phyloP scores from a whole-genome alignment of 2,888 invertebrate species.

The Drosophila histrio region DNA sequence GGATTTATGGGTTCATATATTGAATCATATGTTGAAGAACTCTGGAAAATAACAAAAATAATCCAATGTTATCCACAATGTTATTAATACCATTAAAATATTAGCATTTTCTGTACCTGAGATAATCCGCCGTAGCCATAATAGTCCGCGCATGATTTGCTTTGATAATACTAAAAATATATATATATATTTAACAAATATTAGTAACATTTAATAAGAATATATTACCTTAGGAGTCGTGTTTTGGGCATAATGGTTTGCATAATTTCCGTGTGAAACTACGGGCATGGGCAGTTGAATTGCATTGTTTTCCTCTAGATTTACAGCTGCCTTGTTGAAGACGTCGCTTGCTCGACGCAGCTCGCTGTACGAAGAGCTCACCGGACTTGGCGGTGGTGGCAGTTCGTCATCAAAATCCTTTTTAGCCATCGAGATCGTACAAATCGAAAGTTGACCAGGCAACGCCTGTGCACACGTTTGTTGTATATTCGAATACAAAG shows the following conservation, averaged over 20 bases:
- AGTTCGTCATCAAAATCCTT: conserved; percentile 86
- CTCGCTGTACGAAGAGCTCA: conserved; percentile 95
- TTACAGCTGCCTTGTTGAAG: conserved; percentile 82
- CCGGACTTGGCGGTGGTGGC: conserved; percentile 94
- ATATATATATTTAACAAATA: neutral
- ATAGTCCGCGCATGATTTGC: conserved; percentile 82
- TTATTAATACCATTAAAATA: neutral
- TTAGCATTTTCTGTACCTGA: conserved; percentile 85
- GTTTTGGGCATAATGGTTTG: conserved; percentile 26
- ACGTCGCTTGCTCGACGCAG: conserved; percentile 91
- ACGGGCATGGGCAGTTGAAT: conserved; percentile 10
- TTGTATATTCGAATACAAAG: conserved; percentile 37
- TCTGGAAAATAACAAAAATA: conserved; percentile 81
- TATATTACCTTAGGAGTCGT: conserved; percentile 30
- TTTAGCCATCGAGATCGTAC: conserved; percentile 32
- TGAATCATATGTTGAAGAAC: conserved; percentile 92
- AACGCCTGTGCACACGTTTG: conserved; percentile 83
- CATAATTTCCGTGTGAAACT: conserved; percentile 29
- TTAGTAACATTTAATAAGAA: neutral
- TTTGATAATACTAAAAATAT: conserved; percentile 44
- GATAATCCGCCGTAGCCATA: conserved; percentile 89
- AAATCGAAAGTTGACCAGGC: conserved; percentile 83
- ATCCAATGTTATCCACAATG: neutral
- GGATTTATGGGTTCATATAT: conserved; percentile 96
- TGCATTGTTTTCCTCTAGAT: conserved; percentile 15